Evolutionary conservation across 2,888 invertebrate species (phyloP).

Genomic region (Metallyticus violacea): DNA sequence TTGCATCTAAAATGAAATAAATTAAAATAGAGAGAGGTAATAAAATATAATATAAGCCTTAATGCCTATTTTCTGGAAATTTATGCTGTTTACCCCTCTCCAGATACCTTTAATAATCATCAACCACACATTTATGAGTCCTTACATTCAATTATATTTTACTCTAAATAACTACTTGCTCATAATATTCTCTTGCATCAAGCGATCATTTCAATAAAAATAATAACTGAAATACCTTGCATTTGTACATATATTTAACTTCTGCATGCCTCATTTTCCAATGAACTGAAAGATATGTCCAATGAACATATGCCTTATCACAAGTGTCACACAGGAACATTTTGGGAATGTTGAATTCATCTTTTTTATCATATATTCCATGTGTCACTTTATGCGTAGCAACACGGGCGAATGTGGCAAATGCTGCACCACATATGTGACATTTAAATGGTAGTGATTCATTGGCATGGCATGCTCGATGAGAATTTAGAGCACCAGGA

Average conservation of each 20-base stretch:
- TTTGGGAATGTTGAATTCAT: constrained; percentile 52
- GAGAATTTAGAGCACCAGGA: constrained; percentile 49
- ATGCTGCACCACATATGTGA: constrained; percentile 14
- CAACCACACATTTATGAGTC: no score
- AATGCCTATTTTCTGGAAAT: no score
- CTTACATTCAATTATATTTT: no score
- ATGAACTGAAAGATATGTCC: constrained; percentile 48
- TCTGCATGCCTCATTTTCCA: constrained; percentile 16
- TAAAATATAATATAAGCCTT: no score
- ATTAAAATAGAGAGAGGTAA: no score
- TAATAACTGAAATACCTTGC: constrained; percentile 11
- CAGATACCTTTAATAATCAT: no score
- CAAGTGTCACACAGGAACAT: constrained; percentile 56
- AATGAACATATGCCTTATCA: constrained; percentile 52
- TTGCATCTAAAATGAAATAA: no score
- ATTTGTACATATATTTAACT: constrained; percentile 9
- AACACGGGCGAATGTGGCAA: constrained; percentile 19
- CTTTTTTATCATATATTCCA: constrained; percentile 4
- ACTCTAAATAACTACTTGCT: no score
- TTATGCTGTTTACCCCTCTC: no score
- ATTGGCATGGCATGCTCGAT: constrained; percentile 40
- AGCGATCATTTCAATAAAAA: no score
- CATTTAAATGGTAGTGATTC: constrained; percentile 17
- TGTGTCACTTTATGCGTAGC: constrained; percentile 26
- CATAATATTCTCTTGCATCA: no score